Conservation (phyloP, 2,113 vertebrate genomes). For the Nematolebias whitei region DNA sequence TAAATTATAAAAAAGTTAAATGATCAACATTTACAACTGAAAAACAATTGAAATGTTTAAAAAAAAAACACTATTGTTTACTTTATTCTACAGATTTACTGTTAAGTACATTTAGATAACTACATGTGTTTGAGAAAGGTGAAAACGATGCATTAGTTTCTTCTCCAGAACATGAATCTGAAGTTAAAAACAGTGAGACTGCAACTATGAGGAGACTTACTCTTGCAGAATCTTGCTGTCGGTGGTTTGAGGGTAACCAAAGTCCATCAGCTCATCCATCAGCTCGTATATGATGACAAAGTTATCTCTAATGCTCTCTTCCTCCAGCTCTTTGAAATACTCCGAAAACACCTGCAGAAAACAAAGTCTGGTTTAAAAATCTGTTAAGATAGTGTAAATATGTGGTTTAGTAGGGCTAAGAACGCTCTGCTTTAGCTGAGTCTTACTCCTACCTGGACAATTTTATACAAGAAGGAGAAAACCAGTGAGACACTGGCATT, state of each 20-base stretch:
- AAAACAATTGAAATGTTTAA: background rate
- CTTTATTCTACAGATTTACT: no score
- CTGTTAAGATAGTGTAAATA: no score
- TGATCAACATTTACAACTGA: background rate
- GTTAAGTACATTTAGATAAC: no score
- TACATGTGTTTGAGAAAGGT: no score
- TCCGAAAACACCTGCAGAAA: slow-evolving; percentile 90
- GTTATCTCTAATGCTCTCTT: slow-evolving; percentile 98
- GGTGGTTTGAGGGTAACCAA: slow-evolving; percentile 97
- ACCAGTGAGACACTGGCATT: slow-evolving; percentile 96
- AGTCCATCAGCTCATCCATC: slow-evolving; percentile 98
- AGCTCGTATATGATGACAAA: slow-evolving; percentile 99
- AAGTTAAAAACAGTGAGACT: no score
- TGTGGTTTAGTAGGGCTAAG: no score
- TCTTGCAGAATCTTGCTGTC: slow-evolving; percentile 99
- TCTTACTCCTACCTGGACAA: slow-evolving; percentile 88
- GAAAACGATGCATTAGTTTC: no score
- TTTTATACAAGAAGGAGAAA: slow-evolving; percentile 98
- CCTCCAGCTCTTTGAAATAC: slow-evolving; percentile 98
- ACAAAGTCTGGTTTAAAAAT: background rate
- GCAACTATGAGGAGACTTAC: slow-evolving; percentile 88
- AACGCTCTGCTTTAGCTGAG: no score
- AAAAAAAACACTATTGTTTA: no score
- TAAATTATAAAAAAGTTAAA: no score
- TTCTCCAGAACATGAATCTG: no score